A percentile compares a stretch with the other conserved stretches of the same genome.
phyloP scores from a whole-genome alignment of 2,888 invertebrate genomes.

The Clitarchus hookeri region DNA sequence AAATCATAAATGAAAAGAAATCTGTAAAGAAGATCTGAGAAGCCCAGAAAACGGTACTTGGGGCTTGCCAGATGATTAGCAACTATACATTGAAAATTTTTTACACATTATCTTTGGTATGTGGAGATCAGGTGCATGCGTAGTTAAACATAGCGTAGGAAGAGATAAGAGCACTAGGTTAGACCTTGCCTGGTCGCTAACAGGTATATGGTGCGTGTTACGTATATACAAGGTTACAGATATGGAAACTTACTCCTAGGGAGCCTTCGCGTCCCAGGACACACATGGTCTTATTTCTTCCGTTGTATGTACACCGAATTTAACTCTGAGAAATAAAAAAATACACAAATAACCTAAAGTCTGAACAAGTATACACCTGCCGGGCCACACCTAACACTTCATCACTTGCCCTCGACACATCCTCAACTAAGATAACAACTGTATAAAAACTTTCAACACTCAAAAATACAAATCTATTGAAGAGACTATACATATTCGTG shows the following conservation, averaged over 20 bases:
- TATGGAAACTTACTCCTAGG: conserved; percentile 33
- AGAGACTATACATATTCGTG: conserved; percentile 39
- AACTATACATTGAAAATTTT: conserved; percentile 38
- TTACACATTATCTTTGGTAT: conserved; percentile 46
- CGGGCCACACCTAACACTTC: conserved; percentile 40
- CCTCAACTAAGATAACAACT: conserved; percentile 45
- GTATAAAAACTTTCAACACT: conserved; percentile 46
- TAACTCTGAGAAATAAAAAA: neutral
- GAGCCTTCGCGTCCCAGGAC: conserved; percentile 33
- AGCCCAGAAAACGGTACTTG: conserved; percentile 39
- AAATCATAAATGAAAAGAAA: conserved; percentile 40
- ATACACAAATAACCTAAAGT: conserved; percentile 15
- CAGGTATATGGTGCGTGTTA: conserved; percentile 2
- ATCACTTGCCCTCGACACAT: conserved; percentile 36
- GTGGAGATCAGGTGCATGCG: conserved; percentile 46
- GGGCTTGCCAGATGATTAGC: conserved; percentile 39
- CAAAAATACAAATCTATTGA: conserved; percentile 46
- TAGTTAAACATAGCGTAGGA: conserved; percentile 39
- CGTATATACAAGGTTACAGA: conserved; percentile 22
- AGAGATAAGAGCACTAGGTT: conserved; percentile 35
- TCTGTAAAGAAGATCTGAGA: conserved; percentile 38
- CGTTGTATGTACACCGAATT: neutral
- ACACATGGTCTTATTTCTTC: conserved; percentile 14
- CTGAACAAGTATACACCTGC: conserved; percentile 37
- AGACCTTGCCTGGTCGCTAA: conserved; percentile 32